These are phyloP conservation scores for Psittacula cyanocephala DNA, from an alignment of 2,113 vertebrate species.

Conservation along the genomic window DNA sequence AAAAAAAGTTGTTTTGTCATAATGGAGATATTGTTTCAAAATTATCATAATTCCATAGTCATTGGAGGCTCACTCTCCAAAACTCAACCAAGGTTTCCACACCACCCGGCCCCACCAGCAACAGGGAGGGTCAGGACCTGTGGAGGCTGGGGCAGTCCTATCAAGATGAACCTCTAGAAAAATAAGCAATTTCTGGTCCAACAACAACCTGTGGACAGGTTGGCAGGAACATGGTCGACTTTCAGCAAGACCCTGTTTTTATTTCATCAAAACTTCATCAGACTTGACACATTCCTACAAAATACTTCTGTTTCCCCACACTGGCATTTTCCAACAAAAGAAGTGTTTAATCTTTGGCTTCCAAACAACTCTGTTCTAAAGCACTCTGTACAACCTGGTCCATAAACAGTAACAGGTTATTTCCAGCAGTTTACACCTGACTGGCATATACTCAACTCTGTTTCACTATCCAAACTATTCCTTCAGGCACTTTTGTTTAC, in stretches of 20 bases:
- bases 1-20: background rate
- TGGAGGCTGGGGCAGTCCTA: background rate
- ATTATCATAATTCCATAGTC: background rate
- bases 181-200: background rate
- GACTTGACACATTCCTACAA: slow-evolving; percentile 12
- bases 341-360: slow-evolving; percentile 13
- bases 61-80: background rate
- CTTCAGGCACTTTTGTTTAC: slow-evolving; percentile 48
- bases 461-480: slow-evolving; percentile 31
- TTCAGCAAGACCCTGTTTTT: slow-evolving; percentile 13
- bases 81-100: background rate
- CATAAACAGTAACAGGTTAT: slow-evolving; percentile 61
- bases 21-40: background rate
- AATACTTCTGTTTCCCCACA: slow-evolving; percentile 43
- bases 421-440: slow-evolving; percentile 64
- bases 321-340: slow-evolving; percentile 51
- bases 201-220: background rate
- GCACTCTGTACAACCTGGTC: background rate
- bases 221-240: slow-evolving; percentile 17
- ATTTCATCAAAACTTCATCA: slow-evolving; percentile 60
- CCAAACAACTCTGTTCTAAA: background rate
- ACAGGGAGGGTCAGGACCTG: background rate
- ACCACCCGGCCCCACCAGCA: background rate
- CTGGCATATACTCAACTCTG: slow-evolving; percentile 28
- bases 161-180: background rate